Percentiles rank a stretch among this genome's conserved stretches.
These are phyloP conservation scores for Eupleurogrammus muticus DNA, from an alignment of 2,797 vertebrate genomes.

Conservation along the genomic window DNA sequence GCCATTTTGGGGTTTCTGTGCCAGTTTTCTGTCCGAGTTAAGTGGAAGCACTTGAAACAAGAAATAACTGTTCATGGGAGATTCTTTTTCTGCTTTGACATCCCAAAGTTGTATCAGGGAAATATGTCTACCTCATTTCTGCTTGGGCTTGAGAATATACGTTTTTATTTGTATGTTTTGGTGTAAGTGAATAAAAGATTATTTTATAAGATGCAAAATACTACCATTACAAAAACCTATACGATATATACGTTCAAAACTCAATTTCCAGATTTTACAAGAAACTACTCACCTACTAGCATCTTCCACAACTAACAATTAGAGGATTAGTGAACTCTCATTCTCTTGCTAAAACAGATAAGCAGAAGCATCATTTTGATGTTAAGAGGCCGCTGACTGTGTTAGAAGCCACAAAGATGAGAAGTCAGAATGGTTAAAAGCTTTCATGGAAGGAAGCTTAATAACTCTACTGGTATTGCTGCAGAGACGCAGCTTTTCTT, in stretches of 20 bases:
- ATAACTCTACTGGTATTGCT: conserved; percentile 48
- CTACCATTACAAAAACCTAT: no score
- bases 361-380: background rate
- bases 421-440: conserved; percentile 12
- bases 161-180: conserved; percentile 13
- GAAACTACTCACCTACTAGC: background rate
- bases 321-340: background rate
- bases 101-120: conserved; percentile 45
- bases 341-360: conserved; percentile 3
- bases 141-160: background rate
- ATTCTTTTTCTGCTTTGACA: conserved; percentile 56
- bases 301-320: background rate
- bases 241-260: conserved; percentile 12
- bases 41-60: conserved; percentile 74
- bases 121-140: conserved; percentile 21
- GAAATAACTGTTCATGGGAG: conserved; percentile 65
- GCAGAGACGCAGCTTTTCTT: conserved; percentile 53
- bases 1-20: conserved; percentile 47
- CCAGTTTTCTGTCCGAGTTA: conserved; percentile 72
- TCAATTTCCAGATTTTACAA: conserved; percentile 10
- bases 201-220: conserved; percentile 25
- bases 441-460: conserved; percentile 51
- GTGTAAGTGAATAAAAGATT: background rate
- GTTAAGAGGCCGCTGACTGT: background rate
- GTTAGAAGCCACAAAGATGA: background rate